phyloP scores from a whole-genome alignment of 1,140 invertebrate genomes.

The Bombus superbus region DNA sequence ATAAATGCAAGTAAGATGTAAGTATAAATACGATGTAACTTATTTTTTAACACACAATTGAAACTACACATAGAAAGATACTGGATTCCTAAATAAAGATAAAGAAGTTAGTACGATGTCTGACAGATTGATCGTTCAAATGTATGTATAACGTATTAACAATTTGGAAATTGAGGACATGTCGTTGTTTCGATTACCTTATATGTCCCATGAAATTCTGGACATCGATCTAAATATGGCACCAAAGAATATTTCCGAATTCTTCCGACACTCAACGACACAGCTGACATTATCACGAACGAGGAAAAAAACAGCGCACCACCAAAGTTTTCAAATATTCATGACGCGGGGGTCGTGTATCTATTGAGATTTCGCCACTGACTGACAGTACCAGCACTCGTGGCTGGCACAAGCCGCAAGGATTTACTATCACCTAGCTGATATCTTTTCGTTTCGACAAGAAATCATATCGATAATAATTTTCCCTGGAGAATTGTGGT shows the following conservation, averaged over 20 bases:
- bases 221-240: slow-evolving; percentile 71
- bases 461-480: slow-evolving; percentile 42
- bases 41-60: too few species aligned
- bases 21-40: too few species aligned
- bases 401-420: background rate
- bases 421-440: slow-evolving; percentile 13
- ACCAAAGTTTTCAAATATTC: slow-evolving; percentile 4
- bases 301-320: background rate
- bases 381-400: slow-evolving; percentile 38
- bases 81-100: background rate
- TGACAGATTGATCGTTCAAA: background rate
- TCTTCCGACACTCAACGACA: slow-evolving; percentile 44
- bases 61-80: background rate
- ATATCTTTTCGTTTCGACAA: slow-evolving; percentile 23
- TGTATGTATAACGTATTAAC: background rate
- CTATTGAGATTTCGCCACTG: slow-evolving; percentile 41
- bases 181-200: slow-evolving; percentile 55
- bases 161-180: background rate
- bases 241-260: slow-evolving; percentile 72
- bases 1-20: too few species aligned
- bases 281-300: slow-evolving; percentile 35
- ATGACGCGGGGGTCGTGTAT: background rate
- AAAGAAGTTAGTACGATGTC: background rate
- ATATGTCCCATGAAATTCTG: slow-evolving; percentile 70
- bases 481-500: slow-evolving; percentile 37